Evolutionary conservation across 1,140 invertebrate genomes (phyloP), one percentile per base, ranked within the genome.

Genomic region (Dendrolimus kikuchii): DNA sequence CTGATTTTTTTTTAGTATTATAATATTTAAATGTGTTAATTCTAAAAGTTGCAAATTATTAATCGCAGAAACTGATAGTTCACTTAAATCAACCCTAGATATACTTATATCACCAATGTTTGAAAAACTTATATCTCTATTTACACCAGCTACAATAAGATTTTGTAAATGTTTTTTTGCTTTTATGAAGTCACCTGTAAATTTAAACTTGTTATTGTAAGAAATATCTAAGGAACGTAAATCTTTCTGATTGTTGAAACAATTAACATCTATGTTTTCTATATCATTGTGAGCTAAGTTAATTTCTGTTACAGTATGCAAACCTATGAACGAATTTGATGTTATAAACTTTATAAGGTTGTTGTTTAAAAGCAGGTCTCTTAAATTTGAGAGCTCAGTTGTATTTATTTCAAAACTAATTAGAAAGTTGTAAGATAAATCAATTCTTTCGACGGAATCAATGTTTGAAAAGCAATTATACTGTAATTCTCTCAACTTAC

Each of bases 341-440:
- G 39, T 57, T 10, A 82, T 59, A 9, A 23, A 38, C 10, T 51
- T 53, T 36, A 82, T 50, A 6, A 56, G 4, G 57, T 82, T 82
- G 52, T 79, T 73, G 48, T 74, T 68, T 38, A 82, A 47, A 43
- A 66, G 46, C 38, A 82, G 44, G 5, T 43, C 57, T 6, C 45
- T 54, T 42, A 82, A 46, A 39, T 66, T 62, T 41, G 9, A 51
- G 38, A 82, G 49, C 43, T 73, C 53, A 9, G 63, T 68, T 6
- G 50, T 51, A 51, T 80, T 77, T 2, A 82, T 37, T 39, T 38
- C 40, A 51, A 82, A 74, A 6, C 7, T 9, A 53, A 44, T 62
- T 4, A 77, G 43, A 57, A 59, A 43, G 51, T 82, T 82, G 48
- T 56, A 66, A 5, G 79, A 82, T 40, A 80, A 53, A 66, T 82